phyloP scores from a whole-genome alignment of 2,797 vertebrate species.

The Lepus oiostolus region DNA sequence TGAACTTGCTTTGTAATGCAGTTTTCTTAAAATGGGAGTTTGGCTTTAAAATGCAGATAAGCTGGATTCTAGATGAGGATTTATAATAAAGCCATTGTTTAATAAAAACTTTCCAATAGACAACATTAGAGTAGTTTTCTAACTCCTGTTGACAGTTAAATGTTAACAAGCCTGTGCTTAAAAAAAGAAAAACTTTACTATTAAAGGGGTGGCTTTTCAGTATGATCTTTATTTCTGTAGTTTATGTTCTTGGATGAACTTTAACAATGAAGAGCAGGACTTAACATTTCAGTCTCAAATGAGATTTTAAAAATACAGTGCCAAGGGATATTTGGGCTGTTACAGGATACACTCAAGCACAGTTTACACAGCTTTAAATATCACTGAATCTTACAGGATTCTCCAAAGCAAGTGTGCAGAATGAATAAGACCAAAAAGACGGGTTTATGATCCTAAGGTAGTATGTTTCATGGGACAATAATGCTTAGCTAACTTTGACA shows the following conservation, averaged over 20 bases:
- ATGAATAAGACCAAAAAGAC: conserved; percentile 4
- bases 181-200: neutral
- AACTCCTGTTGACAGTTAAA: neutral
- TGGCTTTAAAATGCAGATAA: conserved; percentile 48
- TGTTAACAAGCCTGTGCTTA: conserved; percentile 21
- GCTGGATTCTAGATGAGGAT: neutral
- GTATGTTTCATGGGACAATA: neutral
- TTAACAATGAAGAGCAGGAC: conserved; percentile 47
- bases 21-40: neutral
- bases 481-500: neutral
- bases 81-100: conserved; percentile 21
- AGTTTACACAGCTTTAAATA: conserved; percentile 16
- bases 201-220: neutral
- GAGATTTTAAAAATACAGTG: neutral
- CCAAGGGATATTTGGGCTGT: neutral
- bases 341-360: conserved; percentile 34
- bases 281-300: neutral
- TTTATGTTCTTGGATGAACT: neutral
- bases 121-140: conserved; percentile 24
- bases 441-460: neutral
- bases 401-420: neutral
- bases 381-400: neutral
- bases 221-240: neutral
- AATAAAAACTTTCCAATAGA: neutral
- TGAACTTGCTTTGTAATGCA: conserved; percentile 29